Evolutionary conservation across 2,797 vertebrate species (phyloP).

Genomic region (Lophotriccus pileatus): DNA sequence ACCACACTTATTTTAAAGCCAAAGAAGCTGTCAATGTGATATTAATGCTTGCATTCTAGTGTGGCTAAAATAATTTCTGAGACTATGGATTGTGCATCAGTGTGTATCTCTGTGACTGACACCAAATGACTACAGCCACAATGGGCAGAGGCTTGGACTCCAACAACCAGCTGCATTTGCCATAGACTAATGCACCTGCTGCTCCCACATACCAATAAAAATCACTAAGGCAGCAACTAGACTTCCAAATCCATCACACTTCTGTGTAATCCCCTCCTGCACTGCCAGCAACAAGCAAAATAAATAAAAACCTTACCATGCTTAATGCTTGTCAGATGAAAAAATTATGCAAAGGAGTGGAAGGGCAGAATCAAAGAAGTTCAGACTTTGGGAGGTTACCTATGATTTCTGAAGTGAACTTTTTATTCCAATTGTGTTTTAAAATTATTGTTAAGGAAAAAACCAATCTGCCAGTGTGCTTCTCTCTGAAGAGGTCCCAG

Average conservation of each 20-base stretch:
- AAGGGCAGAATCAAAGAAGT: neutral
- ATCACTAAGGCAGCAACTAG: neutral
- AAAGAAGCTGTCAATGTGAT: neutral
- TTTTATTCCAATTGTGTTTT: neutral
- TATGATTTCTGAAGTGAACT: neutral
- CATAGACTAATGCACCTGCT: neutral
- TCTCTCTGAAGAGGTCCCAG: neutral
- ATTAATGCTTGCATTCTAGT: neutral
- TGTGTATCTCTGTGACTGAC: neutral
- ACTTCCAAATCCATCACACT: neutral
- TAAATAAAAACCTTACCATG: neutral
- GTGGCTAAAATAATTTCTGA: neutral
- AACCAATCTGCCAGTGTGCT: rapidly evolving
- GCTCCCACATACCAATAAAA: neutral
- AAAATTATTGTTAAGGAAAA: neutral
- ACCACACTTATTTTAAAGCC: neutral
- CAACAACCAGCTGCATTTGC: neutral
- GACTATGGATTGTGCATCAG: neutral
- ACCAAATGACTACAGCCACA: neutral
- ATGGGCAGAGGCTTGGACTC: neutral
- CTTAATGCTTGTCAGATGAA: neutral
- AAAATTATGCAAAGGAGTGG: neutral
- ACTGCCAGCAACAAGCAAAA: neutral
- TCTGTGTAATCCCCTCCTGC: neutral
- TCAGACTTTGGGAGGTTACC: neutral